Conservation (phyloP, 1,140 invertebrate species). For the Venturia canescens region DNA sequence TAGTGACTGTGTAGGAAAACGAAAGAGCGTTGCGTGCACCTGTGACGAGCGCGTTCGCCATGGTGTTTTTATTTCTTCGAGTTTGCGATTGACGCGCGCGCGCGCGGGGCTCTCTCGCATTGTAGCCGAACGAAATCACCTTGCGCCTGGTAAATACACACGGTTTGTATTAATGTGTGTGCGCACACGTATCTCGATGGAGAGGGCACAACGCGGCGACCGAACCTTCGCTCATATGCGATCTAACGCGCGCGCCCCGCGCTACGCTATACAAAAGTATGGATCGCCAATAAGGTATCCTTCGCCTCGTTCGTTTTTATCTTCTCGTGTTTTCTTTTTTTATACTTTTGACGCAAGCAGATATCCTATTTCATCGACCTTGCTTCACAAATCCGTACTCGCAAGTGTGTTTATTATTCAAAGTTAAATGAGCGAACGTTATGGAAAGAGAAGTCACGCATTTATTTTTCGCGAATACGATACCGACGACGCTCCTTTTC, state of each 20-base stretch:
- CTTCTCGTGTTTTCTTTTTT: background rate
- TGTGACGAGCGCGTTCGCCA: background rate
- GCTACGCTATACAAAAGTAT: background rate
- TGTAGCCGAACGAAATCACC: conserved; percentile 16
- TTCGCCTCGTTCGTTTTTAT: conserved; percentile 12
- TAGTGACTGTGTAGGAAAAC: background rate
- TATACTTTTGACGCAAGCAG: conserved; percentile 23
- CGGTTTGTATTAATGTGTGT: background rate
- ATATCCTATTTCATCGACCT: conserved; percentile 38
- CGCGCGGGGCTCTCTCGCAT: too few relatives aligned
- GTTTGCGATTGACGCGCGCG: background rate
- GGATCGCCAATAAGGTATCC: conserved; percentile 12
- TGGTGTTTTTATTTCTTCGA: background rate
- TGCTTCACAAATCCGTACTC: background rate
- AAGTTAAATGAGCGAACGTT: background rate
- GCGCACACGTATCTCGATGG: background rate
- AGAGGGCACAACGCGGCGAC: too few relatives aligned
- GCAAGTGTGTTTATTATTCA: background rate
- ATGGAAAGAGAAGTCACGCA: background rate
- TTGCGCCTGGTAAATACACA: conserved; percentile 17
- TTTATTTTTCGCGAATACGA: too few relatives aligned
- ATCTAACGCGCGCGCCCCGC: too few relatives aligned
- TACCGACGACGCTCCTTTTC: background rate
- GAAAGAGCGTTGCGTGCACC: background rate
- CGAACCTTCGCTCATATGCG: background rate